phyloP scores from a whole-genome alignment of 1,140 invertebrate genomes.

The Lethocerus indicus region DNA sequence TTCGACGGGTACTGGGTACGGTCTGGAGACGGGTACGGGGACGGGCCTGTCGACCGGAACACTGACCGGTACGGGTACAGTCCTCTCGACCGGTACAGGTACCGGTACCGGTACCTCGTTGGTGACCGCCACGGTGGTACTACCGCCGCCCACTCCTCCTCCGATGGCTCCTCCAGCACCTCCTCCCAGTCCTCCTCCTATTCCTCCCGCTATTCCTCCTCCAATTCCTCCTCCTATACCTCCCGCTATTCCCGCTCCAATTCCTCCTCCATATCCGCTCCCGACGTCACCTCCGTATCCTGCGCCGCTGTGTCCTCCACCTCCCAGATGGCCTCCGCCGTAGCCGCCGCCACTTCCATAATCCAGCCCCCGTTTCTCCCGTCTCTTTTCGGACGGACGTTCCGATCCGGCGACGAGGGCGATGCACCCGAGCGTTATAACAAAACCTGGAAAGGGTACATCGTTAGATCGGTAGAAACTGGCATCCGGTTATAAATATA shows the following conservation, averaged over 20 bases:
- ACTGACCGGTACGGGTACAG: conserved; percentile 13
- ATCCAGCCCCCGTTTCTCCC: too few relatives aligned
- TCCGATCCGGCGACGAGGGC: too few relatives aligned
- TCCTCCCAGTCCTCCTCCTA: neutral
- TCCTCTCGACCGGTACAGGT: conserved; percentile 6
- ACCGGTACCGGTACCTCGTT: conserved; percentile 6
- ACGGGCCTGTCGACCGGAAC: conserved; percentile 5
- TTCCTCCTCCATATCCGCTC: neutral
- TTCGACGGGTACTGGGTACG: conserved; percentile 9
- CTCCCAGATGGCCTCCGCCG: too few relatives aligned
- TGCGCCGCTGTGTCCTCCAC: neutral
- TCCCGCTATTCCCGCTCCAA: neutral
- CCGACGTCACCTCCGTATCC: neutral
- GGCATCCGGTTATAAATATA: too few relatives aligned
- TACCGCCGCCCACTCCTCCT: neutral
- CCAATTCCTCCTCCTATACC: neutral
- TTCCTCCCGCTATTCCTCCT: neutral
- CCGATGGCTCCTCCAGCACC: neutral
- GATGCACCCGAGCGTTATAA: too few relatives aligned
- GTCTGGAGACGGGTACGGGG: conserved; percentile 6
- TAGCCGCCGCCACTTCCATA: too few relatives aligned
- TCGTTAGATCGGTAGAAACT: too few relatives aligned
- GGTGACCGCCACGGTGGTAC: neutral
- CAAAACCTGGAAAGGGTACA: too few relatives aligned
- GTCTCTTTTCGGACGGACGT: too few relatives aligned